Evolutionary conservation across 2,888 invertebrate species (phyloP).

Genomic region (Boloria selene): DNA sequence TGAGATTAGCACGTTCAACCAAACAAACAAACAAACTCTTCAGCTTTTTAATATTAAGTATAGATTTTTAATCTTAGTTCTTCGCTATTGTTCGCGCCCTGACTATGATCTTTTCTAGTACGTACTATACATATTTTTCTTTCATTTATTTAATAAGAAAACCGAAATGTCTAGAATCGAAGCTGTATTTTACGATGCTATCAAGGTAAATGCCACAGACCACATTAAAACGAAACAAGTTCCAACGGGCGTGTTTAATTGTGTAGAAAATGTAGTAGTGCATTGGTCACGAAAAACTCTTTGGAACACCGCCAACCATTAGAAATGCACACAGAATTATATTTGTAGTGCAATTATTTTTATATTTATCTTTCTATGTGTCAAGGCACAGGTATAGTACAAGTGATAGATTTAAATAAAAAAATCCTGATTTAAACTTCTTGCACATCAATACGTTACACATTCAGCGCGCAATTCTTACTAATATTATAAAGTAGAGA

Average conservation of each 20-base stretch:
- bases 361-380: no score
- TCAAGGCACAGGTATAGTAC: no score
- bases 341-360: conserved; percentile 13
- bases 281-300: conserved; percentile 25
- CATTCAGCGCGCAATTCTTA: no score
- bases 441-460: no score
- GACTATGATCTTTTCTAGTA: not conserved
- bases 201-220: conserved; percentile 31
- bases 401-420: no score
- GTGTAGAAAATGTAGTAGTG: conserved; percentile 35
- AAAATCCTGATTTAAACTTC: no score
- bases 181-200: conserved; percentile 19
- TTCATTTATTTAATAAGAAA: not conserved
- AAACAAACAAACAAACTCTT: no score
- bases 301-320: conserved; percentile 35
- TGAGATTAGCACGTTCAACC: no score
- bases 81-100: no score
- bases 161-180: not conserved
- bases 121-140: not conserved
- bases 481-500: no score
- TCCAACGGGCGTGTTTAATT: conserved; percentile 32
- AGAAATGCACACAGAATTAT: conserved; percentile 28
- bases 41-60: no score
- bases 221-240: conserved; percentile 30
- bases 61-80: no score